Evolutionary conservation across 2,113 vertebrate species (phyloP).

Genomic region (Motacilla tschutschensis): DNA sequence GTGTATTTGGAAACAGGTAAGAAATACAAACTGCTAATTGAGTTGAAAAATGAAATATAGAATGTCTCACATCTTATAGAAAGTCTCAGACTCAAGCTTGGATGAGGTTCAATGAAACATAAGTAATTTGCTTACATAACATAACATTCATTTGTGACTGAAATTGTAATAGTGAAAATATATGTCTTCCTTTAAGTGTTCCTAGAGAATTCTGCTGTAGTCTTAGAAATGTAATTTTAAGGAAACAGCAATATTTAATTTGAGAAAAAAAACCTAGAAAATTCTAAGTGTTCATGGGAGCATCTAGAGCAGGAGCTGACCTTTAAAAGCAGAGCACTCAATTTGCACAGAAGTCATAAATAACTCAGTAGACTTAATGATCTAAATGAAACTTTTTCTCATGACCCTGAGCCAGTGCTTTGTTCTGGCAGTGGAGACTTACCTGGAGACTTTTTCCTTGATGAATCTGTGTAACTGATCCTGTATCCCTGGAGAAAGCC

Average conservation of each 20-base stretch:
- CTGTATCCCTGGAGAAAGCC: slow-evolving; percentile 81
- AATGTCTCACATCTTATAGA: neutral
- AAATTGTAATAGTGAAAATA: neutral
- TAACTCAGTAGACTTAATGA: neutral
- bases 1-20: neutral
- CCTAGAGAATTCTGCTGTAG: neutral
- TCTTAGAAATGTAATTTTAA: neutral
- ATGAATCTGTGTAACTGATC: slow-evolving; percentile 61
- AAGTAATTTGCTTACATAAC: no score
- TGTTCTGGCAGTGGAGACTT: neutral
- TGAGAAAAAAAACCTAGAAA: neutral
- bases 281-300: neutral
- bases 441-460: slow-evolving; percentile 12
- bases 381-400: neutral
- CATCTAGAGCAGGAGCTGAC: neutral
- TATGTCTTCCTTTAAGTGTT: neutral
- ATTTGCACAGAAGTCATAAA: neutral
- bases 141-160: neutral
- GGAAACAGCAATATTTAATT: neutral
- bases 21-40: neutral
- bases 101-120: neutral
- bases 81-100: neutral
- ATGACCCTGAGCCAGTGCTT: neutral
- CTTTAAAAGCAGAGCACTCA: neutral
- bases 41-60: neutral